Percentiles rank a stretch among this genome's conserved stretches.
phyloP scores from a whole-genome alignment of 2,888 invertebrate genomes.

The Acrobasis repandana region DNA sequence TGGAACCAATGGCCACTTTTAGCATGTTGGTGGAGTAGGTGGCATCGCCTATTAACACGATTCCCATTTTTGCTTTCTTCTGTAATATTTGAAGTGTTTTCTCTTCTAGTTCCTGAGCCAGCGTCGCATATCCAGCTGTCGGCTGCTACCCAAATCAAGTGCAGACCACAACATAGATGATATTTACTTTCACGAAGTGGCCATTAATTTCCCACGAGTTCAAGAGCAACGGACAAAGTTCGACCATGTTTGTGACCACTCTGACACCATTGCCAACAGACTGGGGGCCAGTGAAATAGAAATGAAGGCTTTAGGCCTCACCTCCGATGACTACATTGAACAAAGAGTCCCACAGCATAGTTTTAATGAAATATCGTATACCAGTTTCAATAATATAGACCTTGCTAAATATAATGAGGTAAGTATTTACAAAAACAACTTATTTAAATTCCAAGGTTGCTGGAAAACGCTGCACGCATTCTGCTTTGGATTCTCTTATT shows the following conservation, averaged over 20 bases:
- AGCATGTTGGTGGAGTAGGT: too few relatives aligned
- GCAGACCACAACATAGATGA: constrained; percentile 57
- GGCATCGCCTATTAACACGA: too few relatives aligned
- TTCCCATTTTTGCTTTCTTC: too few relatives aligned
- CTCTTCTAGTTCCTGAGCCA: constrained; percentile 62
- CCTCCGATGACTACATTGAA: constrained; percentile 72
- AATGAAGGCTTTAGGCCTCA: constrained; percentile 54
- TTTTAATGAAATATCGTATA: constrained; percentile 49
- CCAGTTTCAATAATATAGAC: constrained; percentile 62
- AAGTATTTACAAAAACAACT: constrained; percentile 37
- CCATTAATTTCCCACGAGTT: constrained; percentile 32
- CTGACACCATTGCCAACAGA: neutral
- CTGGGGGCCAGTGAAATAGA: constrained; percentile 45
- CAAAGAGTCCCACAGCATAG: constrained; percentile 46
- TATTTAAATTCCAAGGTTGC: neutral
- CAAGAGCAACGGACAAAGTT: neutral
- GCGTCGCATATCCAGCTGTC: constrained; percentile 72
- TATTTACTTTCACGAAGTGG: constrained; percentile 51
- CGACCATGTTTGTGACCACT: neutral
- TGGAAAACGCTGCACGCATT: neutral
- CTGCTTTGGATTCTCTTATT: too few relatives aligned
- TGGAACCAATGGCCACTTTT: too few relatives aligned
- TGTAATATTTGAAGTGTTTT: too few relatives aligned
- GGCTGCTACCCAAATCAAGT: constrained; percentile 53
- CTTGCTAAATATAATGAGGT: constrained; percentile 64